Evolutionary conservation across 2,113 vertebrate species (phyloP).

Genomic region (Micromys minutus): DNA sequence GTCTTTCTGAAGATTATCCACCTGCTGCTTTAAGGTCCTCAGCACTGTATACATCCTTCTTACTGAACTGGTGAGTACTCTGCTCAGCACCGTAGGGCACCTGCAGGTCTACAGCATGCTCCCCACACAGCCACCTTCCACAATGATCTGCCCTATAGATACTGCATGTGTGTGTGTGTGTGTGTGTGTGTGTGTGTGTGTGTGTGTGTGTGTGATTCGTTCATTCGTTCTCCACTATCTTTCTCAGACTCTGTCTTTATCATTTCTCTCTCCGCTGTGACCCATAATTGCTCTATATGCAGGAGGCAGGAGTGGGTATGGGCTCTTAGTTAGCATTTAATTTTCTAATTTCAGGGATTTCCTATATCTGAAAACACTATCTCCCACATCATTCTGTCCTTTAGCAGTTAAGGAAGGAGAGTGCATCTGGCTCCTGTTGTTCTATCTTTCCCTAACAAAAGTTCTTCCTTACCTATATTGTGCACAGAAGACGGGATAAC

Average conservation of each 20-base stretch:
- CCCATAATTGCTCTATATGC: neutral
- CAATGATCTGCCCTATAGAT: no score
- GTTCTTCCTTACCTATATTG: neutral
- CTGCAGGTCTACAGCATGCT: neutral
- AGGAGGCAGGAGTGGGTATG: neutral
- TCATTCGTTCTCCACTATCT: no score
- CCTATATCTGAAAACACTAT: neutral
- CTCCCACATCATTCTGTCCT: neutral
- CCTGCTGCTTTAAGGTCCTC: neutral
- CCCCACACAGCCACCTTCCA: fast-evolving
- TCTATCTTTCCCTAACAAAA: neutral
- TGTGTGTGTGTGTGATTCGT: no score
- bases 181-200: no score
- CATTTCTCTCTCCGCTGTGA: fast-evolving
- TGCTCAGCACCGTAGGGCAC: fast-evolving
- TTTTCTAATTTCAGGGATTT: neutral
- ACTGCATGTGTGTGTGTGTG: no score
- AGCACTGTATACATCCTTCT: fast-evolving
- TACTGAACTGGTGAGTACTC: fast-evolving
- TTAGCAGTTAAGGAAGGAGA: neutral
- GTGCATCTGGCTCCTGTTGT: neutral
- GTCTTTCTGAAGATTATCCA: neutral
- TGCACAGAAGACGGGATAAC: neutral
- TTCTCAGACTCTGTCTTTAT: neutral
- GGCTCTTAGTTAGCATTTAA: neutral